A percentile compares a stretch with the other conserved stretches of the same genome.
Evolutionary conservation across 2,797 vertebrate genomes (phyloP).

Genomic region (Pitangus sulphuratus): DNA sequence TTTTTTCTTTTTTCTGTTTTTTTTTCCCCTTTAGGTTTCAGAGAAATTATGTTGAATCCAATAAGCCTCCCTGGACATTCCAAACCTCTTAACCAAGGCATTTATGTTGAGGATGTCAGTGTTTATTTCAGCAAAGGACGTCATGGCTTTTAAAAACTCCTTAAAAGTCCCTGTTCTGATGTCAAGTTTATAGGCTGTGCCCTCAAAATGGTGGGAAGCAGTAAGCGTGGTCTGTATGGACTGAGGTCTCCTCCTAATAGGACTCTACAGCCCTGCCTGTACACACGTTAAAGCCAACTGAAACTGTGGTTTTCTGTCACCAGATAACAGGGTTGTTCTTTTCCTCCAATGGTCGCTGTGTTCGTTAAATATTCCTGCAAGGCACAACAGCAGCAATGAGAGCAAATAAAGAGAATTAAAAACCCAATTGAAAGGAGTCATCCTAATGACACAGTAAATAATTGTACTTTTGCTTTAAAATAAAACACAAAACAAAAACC

Average conservation of each 20-base stretch:
- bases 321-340: constrained; percentile 77
- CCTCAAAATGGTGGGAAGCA: constrained; percentile 79
- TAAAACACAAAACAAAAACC: constrained; percentile 65
- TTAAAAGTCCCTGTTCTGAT: constrained; percentile 81
- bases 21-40: constrained; percentile 85
- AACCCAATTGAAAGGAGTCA: constrained; percentile 74
- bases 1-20: constrained; percentile 81
- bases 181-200: constrained; percentile 81
- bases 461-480: constrained; percentile 77
- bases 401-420: constrained; percentile 78
- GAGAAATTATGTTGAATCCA: constrained; percentile 89
- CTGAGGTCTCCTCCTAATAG: constrained; percentile 77
- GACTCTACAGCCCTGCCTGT: constrained; percentile 74
- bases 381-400: constrained; percentile 76
- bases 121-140: constrained; percentile 89
- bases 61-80: constrained; percentile 87
- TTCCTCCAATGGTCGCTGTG: constrained; percentile 76
- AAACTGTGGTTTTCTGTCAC: constrained; percentile 74
- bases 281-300: constrained; percentile 67
- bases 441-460: constrained; percentile 73
- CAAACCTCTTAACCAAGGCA: constrained; percentile 87
- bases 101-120: constrained; percentile 88
- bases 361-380: constrained; percentile 74
- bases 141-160: constrained; percentile 86
- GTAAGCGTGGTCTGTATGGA: constrained; percentile 77